Evolutionary conservation across 2,888 invertebrate genomes (phyloP).

Genomic region (Aspidapion aeneum): DNA sequence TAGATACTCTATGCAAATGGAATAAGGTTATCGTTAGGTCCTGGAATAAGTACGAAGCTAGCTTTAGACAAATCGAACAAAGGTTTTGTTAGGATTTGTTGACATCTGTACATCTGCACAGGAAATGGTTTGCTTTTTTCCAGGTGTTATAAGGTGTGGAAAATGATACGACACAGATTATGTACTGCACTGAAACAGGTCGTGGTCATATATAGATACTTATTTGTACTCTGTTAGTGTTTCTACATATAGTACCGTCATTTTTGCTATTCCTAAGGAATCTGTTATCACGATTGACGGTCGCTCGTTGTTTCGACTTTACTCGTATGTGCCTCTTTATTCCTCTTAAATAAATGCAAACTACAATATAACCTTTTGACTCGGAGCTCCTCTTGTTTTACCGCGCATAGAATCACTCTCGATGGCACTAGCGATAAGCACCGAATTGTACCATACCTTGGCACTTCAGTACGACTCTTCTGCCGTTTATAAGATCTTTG

Average conservation of each 20-base stretch:
- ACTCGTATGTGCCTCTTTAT: not conserved
- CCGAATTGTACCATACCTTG: conserved; percentile 21
- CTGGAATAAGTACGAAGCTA: no score
- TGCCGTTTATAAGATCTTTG: not conserved
- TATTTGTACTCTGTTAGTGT: not conserved
- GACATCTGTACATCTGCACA: no score
- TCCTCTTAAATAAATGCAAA: conserved; percentile 22
- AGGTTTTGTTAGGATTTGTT: no score
- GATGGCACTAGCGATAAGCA: conserved; percentile 28
- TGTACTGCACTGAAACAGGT: no score
- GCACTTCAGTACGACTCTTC: conserved; percentile 4
- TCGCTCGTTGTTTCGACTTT: no score
- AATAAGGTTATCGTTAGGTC: no score
- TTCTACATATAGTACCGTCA: conserved; percentile 19
- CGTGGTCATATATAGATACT: not conserved
- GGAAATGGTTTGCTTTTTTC: no score
- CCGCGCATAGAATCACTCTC: conserved; percentile 25
- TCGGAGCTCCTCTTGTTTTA: conserved; percentile 26
- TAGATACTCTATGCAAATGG: no score
- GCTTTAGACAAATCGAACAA: no score
- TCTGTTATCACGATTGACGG: conserved; percentile 22
- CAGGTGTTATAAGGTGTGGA: no score
- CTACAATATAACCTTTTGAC: conserved; percentile 27
- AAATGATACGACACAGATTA: no score
- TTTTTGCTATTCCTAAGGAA: conserved; percentile 18